Evolutionary conservation across 37 sponge, comb jelly and placozoan genomes (phyloP).

Genomic region (Petrosia ficiformis): DNA sequence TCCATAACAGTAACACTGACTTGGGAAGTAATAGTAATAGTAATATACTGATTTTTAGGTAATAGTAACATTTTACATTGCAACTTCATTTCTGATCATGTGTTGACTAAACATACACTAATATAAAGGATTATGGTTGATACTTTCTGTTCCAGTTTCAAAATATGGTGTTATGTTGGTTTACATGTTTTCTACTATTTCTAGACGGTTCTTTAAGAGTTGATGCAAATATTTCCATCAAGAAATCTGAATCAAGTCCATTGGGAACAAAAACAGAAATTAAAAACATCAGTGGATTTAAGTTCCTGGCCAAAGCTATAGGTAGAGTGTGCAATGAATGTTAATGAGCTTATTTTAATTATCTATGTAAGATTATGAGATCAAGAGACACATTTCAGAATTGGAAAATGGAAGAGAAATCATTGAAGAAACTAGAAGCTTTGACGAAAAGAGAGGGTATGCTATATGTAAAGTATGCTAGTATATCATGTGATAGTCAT

Average conservation of each 20-base stretch:
- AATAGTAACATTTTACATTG: too few relatives aligned
- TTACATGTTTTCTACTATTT: background rate
- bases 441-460: slow-evolving; percentile 42
- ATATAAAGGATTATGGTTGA: too few relatives aligned
- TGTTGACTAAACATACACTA: too few relatives aligned
- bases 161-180: background rate
- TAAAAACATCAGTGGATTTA: slow-evolving; percentile 51
- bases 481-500: background rate
- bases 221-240: slow-evolving; percentile 72
- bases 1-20: too few relatives aligned
- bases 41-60: too few relatives aligned
- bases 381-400: slow-evolving; percentile 42
- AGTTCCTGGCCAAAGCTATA: slow-evolving; percentile 46
- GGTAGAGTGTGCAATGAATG: slow-evolving; percentile 11
- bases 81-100: too few relatives aligned
- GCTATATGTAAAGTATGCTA: slow-evolving; percentile 16
- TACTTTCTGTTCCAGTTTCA: too few relatives aligned
- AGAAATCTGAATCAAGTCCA: background rate
- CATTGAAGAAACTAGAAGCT: slow-evolving; percentile 52
- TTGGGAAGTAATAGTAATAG: too few relatives aligned
- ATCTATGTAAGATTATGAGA: slow-evolving; percentile 47
- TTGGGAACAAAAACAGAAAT: slow-evolving; percentile 51
- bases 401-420: slow-evolving; percentile 39
- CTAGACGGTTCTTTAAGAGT: slow-evolving; percentile 59
- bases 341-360: background rate